Evolutionary conservation across 2,113 vertebrate species (phyloP), one percentile per base, ranked within the genome.

Genomic region (Antechinus flavipes): DNA sequence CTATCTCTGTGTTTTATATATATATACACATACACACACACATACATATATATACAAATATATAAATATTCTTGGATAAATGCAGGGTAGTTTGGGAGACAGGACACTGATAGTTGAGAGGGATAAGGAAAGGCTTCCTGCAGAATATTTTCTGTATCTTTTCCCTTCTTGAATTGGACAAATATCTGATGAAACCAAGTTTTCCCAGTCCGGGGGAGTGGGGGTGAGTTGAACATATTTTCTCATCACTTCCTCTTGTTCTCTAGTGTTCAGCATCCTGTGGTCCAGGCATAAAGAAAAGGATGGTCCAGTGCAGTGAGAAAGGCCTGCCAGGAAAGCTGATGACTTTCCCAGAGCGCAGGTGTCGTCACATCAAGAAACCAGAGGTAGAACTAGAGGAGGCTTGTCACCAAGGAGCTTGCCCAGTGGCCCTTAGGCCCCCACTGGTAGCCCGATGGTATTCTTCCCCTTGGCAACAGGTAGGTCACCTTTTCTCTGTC

Each of bases 391-490:
- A 98, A 76, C 98, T 99, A 94, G 99, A 99, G 97, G 99, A 99
- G 98, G 90, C 97, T 42, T 99, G 99, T 95, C 99, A 98, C 98
- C 98, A 84, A 91, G 98, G 98, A 50, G 96, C 98, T 0, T 99
- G 99, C 91, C 99, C 98, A 0, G 97, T 98, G 0, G 97, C 95
- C 10, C 98, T 96, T 0, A 76, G 97, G 8, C 96, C 99, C n/a
- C 97, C 25, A 52, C 90, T 97, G 95, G 97, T 98, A 1, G 98
- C 98, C 0, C 99, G 98, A 94, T 99, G 99, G 99, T 99, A 99
- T 93, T 98, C 99, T 0, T 99, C 99, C 0, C 99, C 99, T 22
- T 99, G 99, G 99, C 99, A 99, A 97, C 99, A 99, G 99, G 99
- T 99, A 98, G 54, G 97, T 52, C 68, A 42, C 68, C 68, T 84